phyloP scores from a whole-genome alignment of 1,140 invertebrate genomes.

The Lethrus apterus region DNA sequence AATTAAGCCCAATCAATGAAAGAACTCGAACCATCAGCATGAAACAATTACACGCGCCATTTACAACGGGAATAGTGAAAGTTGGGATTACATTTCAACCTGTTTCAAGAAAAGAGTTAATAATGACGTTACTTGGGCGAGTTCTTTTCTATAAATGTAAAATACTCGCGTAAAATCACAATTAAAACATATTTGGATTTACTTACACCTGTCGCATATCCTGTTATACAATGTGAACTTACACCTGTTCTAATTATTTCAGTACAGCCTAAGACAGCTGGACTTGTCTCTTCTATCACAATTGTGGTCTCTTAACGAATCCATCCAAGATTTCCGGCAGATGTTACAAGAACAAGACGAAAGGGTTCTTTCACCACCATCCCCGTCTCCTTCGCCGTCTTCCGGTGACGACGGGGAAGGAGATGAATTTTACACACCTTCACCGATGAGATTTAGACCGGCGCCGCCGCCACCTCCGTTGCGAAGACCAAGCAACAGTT shows the following conservation, averaged over 20 bases:
- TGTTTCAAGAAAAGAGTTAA: no score
- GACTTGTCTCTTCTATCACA: slow-evolving; percentile 79
- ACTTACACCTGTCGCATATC: no score
- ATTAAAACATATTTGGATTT: no score
- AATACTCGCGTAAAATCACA: no score
- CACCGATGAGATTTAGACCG: slow-evolving; percentile 26
- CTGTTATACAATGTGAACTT: no score
- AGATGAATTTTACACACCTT: slow-evolving; percentile 36
- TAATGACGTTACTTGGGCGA: no score
- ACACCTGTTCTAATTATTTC: slow-evolving; percentile 41
- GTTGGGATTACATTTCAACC: no score
- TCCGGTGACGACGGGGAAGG: slow-evolving; percentile 53
- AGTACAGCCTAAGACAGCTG: slow-evolving; percentile 76
- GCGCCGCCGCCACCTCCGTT: slow-evolving; percentile 28
- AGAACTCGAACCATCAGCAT: no score
- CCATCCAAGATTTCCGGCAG: slow-evolving; percentile 77
- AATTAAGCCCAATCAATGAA: no score
- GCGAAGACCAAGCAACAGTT: slow-evolving; percentile 31
- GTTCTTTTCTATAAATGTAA: no score
- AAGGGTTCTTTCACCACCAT: slow-evolving; percentile 48
- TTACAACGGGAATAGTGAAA: no score
- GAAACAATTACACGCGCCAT: no score
- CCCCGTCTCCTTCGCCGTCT: slow-evolving; percentile 52
- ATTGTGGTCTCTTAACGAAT: slow-evolving; percentile 80
- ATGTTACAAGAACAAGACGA: slow-evolving; percentile 61